These are phyloP conservation scores for Tetramorium alpestre DNA, from an alignment of 1,140 invertebrate genomes.

Conservation along the genomic window DNA sequence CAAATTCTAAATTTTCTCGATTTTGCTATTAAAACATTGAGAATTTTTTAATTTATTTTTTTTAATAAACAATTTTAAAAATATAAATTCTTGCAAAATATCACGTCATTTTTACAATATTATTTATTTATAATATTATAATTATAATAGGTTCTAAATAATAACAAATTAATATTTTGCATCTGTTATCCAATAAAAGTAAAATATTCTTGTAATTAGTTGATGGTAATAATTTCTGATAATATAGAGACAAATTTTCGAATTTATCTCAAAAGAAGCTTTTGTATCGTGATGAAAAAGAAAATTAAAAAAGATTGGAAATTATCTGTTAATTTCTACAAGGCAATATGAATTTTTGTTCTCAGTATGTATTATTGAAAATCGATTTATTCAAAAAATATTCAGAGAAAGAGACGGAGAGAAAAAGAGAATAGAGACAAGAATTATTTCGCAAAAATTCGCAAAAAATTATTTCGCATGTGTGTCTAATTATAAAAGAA, in stretches of 20 bases:
- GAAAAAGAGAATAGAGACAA: neutral
- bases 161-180: neutral
- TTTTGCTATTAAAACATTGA: neutral
- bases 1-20: constrained; percentile 13
- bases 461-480: neutral
- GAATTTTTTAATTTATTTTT: neutral
- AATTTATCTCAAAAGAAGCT: neutral
- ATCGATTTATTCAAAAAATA: constrained; percentile 24
- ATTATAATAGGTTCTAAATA: neutral
- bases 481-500: neutral
- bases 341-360: constrained; percentile 21
- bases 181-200: neutral
- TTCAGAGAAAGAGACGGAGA: neutral
- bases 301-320: neutral
- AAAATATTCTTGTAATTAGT: neutral
- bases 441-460: too few relatives aligned
- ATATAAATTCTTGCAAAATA: neutral
- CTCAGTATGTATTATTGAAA: constrained; percentile 8
- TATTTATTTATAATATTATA: neutral
- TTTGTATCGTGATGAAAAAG: neutral
- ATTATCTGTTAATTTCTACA: neutral
- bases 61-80: neutral
- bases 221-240: neutral
- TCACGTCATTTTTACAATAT: neutral
- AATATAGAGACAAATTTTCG: constrained; percentile 6